Evolutionary conservation across 2,888 invertebrate genomes (phyloP), one percentile per base, ranked within the genome.

Genomic region (Cephus pygmeus): DNA sequence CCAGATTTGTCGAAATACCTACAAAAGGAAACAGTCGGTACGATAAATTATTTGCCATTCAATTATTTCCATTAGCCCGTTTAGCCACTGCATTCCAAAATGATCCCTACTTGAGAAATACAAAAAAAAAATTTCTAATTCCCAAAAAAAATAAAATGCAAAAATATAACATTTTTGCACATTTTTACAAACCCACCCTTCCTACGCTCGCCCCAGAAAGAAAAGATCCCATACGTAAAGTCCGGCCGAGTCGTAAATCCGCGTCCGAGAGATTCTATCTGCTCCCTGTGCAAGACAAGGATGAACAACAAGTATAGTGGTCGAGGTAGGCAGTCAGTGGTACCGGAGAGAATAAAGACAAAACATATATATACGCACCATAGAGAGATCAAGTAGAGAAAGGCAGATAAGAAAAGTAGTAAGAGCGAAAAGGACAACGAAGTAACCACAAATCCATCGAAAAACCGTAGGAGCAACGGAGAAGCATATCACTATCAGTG

Each of bases 181-280:
- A 36, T 3, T 3, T 12, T 36, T 36, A 36, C 15, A 40, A 6
- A 40, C 23, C 40, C 40, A 40, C 40, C 40, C 15, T 40, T 15
- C 73, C 69, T 68, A 73, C 11, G 34, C 30, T 75, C 76, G 33
- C 15, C 30, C 69, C 71, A 69, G 31, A 77, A 56, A 77, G 77
- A 77, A 73, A 77, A 77, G 77, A 75, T 73, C 36, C 75, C 69
- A 69, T 77, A 73, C 75, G 75, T 79, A 69, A 82, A 80, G 79
- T 79, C 79, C 78, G 79, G 73, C 75, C 74, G 75, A 80, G 79
- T 82, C 82, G 76, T 83, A 83, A 83, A 83, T 83, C 79, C 82
- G 79, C 76, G 77, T 75, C 23, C 56, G 9, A 56, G 56, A 79
- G 79, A 73, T 77, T 77, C 79, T 75, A 79, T 76, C 77, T 75